A percentile compares a stretch with the other conserved stretches of the same genome.
phyloP scores from a whole-genome alignment of 2,888 invertebrate species.

The Amorpha juglandis region DNA sequence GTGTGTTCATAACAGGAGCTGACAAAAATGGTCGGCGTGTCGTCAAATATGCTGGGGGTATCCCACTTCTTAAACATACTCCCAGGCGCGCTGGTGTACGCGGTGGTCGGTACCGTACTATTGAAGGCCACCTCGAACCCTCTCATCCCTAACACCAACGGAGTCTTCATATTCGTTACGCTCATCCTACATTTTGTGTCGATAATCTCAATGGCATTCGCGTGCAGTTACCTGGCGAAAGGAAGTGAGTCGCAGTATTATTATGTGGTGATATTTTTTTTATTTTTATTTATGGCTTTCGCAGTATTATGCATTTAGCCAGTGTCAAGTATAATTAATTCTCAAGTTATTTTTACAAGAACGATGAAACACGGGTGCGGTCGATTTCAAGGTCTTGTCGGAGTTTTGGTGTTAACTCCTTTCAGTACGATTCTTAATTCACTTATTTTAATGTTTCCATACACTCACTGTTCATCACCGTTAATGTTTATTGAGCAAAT shows the following conservation, averaged over 20 bases:
- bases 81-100: slow-evolving; percentile 35
- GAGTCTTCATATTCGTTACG: slow-evolving; percentile 34
- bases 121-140: slow-evolving; percentile 35
- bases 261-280: neutral
- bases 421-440: too few relatives aligned
- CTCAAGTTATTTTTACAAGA: too few relatives aligned
- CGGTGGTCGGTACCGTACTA: slow-evolving; percentile 29
- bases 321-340: too few relatives aligned
- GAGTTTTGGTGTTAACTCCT: too few relatives aligned
- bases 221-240: slow-evolving; percentile 38
- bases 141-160: slow-evolving; percentile 35
- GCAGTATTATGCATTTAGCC: too few relatives aligned
- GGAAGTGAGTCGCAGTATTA: slow-evolving; percentile 39
- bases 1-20: slow-evolving; percentile 38
- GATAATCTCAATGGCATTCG: slow-evolving; percentile 36
- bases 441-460: too few relatives aligned
- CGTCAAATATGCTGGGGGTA: slow-evolving; percentile 32
- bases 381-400: too few relatives aligned
- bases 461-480: too few relatives aligned
- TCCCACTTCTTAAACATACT: slow-evolving; percentile 41
- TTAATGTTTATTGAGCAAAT: too few relatives aligned
- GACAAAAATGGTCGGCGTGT: slow-evolving; percentile 43
- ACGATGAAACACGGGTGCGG: too few relatives aligned
- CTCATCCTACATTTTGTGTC: slow-evolving; percentile 40
- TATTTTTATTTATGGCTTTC: too few relatives aligned